phyloP scores from a whole-genome alignment of 2,888 invertebrate species.

The Lobophora halterata region DNA sequence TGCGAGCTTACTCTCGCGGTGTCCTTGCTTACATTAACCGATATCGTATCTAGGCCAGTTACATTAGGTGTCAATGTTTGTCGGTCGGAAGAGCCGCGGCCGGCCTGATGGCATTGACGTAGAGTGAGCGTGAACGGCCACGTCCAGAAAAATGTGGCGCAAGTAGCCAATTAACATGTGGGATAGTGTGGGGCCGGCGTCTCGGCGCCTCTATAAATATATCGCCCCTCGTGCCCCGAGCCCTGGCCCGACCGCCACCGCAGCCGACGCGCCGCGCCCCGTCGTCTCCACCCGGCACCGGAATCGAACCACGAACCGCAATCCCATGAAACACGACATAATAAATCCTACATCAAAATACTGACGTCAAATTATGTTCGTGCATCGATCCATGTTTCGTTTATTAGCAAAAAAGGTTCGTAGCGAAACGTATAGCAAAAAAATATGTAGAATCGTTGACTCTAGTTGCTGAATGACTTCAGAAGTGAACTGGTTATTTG shows the following conservation, averaged over 20 bases:
- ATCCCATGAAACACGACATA: constrained; percentile 47
- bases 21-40: constrained; percentile 55
- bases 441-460: constrained; percentile 28
- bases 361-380: constrained; percentile 46
- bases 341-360: constrained; percentile 53
- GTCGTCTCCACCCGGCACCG: constrained; percentile 54
- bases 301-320: constrained; percentile 42
- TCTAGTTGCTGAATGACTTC: too few relatives aligned
- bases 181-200: constrained; percentile 71
- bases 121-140: constrained; percentile 60
- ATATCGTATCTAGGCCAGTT: constrained; percentile 60
- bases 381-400: constrained; percentile 42
- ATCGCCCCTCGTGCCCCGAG: constrained; percentile 40
- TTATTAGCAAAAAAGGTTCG: constrained; percentile 39
- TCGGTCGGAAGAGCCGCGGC: constrained; percentile 60
- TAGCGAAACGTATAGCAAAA: constrained; percentile 32
- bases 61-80: constrained; percentile 76
- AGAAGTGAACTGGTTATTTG: too few relatives aligned
- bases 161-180: constrained; percentile 75
- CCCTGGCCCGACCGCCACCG: constrained; percentile 37
- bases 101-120: constrained; percentile 65
- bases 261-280: constrained; percentile 49
- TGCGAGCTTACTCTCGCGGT: constrained; percentile 31
- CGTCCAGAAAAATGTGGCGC: constrained; percentile 72
- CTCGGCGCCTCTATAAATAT: constrained; percentile 76